Percentiles rank a stretch among this genome's conserved stretches.
These are phyloP conservation scores for Spea hammondii DNA, from an alignment of 2,797 vertebrate species.

Conservation along the genomic window DNA sequence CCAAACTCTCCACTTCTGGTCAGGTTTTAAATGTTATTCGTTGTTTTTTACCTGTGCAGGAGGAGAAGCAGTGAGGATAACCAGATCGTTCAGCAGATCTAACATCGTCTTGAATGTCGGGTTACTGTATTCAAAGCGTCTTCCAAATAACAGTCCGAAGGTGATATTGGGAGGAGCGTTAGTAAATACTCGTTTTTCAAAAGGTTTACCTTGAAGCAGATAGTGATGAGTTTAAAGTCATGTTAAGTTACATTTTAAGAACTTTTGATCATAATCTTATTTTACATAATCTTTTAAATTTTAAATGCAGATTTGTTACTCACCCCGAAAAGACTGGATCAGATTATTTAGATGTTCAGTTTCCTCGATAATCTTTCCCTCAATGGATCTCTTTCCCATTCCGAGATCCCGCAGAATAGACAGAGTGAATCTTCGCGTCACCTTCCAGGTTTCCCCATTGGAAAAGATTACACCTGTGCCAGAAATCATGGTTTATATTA, in stretches of 20 bases:
- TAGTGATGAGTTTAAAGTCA: not conserved
- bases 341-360: constrained; percentile 20
- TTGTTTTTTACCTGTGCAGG: constrained; percentile 3
- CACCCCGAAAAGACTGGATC: constrained; percentile 38
- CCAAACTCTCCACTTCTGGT: not conserved
- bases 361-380: constrained; percentile 57
- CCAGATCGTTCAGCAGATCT: not conserved
- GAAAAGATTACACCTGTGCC: constrained; percentile 53
- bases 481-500: not conserved
- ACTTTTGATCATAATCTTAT: not conserved
- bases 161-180: constrained; percentile 61
- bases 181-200: constrained; percentile 39
- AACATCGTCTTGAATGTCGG: constrained; percentile 54
- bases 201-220: constrained; percentile 56
- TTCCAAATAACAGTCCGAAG: constrained; percentile 57
- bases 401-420: constrained; percentile 58
- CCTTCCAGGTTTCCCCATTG: constrained; percentile 56
- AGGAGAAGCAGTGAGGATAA: not conserved
- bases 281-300: no score
- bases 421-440: constrained; percentile 58
- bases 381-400: constrained; percentile 57
- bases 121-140: constrained; percentile 55
- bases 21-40: no score
- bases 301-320: not conserved
- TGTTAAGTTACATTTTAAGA: no score